Base-by-base conservation (phyloP, 2,113 vertebrate species). In the Megalops atlanticus region DNA sequence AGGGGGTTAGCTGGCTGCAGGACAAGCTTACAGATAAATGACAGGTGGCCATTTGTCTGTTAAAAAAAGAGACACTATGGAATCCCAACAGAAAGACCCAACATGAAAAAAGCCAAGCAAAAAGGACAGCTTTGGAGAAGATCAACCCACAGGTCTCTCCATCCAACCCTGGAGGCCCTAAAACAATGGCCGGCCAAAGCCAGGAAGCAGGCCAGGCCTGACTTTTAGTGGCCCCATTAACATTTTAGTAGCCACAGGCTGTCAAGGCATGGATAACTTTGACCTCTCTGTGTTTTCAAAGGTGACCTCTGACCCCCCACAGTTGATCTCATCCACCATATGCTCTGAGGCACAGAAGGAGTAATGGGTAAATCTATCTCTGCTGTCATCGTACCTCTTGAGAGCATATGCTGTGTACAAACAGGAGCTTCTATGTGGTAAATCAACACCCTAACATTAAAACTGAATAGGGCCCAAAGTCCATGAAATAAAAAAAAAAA, bases 211-310 rank as follows among this genome's bases (percentile, higher is more conserved):
- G 43, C 43, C 43, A 45, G 14, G 6, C n/a, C 58, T 64, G 58
- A 64, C 58, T 64, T 64, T 54, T 31, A 64, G 24, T 64, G n/a
- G 58, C 24, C 58, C 58, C 58, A 64, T 64, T 64, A 64, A 64
- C 58, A 64, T 64, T 64, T 64, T n/a, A 5, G 27, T 27, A 27
- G 58, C 58, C 58, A 64, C n/a, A 64, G 58, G 58, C 58, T 64
- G 14, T 45, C 7, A 45, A 45, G 43, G 43, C 43, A 45, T 45
- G n/a, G 58, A 10, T 64, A 64, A 64, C 58, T 64, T 31, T 64
- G 58, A 31, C 58, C 58, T 64, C 11, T 64, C 5, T 64, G 58
- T 31, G n/a, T 27, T 54, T 31, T 64, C 12, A n/a, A 64, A 64
- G n/a, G 58, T 64, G 58, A 64, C 58, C 58, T 64, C n/a, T 64